These are phyloP conservation scores for Latrodectus hesperus DNA, from an alignment of 2,888 invertebrate genomes.

Conservation along the genomic window DNA sequence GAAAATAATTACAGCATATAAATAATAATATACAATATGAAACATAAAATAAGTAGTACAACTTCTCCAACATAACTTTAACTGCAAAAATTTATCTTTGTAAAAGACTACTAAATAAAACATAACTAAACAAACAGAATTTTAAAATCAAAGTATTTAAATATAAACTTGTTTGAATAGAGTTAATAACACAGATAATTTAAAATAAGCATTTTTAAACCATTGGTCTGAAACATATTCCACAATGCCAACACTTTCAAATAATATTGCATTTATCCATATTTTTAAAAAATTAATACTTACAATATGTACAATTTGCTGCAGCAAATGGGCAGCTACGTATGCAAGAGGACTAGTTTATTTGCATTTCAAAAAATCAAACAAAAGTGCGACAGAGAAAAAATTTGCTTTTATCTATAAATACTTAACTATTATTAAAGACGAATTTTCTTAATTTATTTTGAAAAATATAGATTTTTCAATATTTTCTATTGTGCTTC, in stretches of 20 bases:
- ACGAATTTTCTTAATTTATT: constrained; percentile 7
- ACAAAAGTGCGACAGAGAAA: constrained; percentile 12
- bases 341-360: constrained; percentile 31
- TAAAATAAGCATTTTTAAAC: no score
- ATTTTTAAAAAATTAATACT: neutral
- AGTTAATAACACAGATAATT: no score
- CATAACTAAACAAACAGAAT: no score
- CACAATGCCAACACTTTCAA: constrained; percentile 10
- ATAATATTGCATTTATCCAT: neutral
- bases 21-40: no score
- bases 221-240: neutral
- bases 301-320: constrained; percentile 13
- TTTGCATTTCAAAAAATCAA: constrained; percentile 1
- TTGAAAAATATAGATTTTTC: constrained; percentile 53
- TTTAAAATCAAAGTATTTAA: no score
- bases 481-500: constrained; percentile 20
- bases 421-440: constrained; percentile 47
- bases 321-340: constrained; percentile 16
- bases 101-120: no score
- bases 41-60: no score
- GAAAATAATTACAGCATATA: no score
- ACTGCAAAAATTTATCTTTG: no score
- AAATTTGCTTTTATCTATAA: constrained; percentile 22
- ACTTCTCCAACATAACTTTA: no score
- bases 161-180: no score